phyloP scores from a whole-genome alignment of 2,888 invertebrate species.

The Pollenia labialis region DNA sequence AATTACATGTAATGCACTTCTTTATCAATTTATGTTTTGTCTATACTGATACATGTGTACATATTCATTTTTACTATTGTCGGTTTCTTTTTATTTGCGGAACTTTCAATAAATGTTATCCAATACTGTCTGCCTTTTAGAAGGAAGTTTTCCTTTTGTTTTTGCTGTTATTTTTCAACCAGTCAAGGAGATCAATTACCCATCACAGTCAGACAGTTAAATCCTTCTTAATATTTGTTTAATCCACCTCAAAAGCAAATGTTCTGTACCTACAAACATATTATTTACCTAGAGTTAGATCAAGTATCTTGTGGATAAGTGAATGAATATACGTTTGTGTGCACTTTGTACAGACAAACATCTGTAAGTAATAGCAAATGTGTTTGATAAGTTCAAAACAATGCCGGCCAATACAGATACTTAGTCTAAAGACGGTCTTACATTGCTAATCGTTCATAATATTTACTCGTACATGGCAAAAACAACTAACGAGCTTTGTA shows the following conservation, averaged over 20 bases:
- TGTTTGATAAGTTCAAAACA: constrained; percentile 37
- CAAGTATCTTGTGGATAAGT: constrained; percentile 34
- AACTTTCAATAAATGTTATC: constrained; percentile 47
- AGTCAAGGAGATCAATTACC: constrained; percentile 71
- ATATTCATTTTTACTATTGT: neutral
- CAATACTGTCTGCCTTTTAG: constrained; percentile 55
- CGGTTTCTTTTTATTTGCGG: constrained; percentile 43
- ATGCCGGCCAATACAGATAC: constrained; percentile 38
- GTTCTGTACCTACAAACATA: constrained; percentile 56
- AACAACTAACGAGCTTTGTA: constrained; percentile 42
- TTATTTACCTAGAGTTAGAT: constrained; percentile 43
- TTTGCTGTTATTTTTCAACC: constrained; percentile 25
- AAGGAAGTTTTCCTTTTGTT: neutral
- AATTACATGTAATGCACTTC: neutral
- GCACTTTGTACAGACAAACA: constrained; percentile 20
- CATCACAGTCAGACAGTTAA: constrained; percentile 62
- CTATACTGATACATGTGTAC: neutral
- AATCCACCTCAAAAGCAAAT: constrained; percentile 73
- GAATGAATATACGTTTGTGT: constrained; percentile 17
- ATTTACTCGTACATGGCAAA: constrained; percentile 28
- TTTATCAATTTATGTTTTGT: neutral
- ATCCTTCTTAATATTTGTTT: constrained; percentile 68
- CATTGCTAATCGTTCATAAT: constrained; percentile 62
- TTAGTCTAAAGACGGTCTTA: constrained; percentile 57
- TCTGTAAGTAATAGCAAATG: neutral